Base-by-base conservation (phyloP, 35 echinoderm and acorn worm species). In the Ophioderma brevispina region DNA sequence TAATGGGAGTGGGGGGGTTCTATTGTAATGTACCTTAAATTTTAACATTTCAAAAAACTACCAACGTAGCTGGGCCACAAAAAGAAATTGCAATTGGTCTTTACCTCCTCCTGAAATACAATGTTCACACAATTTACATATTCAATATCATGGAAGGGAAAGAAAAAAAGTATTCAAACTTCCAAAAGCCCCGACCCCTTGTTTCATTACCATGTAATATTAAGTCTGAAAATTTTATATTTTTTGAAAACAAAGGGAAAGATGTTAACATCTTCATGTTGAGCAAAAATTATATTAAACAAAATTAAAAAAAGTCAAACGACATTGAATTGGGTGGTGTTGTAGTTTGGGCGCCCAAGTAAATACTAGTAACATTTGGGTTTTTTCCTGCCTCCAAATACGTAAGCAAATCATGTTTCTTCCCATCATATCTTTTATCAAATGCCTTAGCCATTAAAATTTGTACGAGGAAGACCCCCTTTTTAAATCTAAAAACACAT, bases 151-250 rank as follows among this genome's bases (percentile, higher is more conserved):
- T 38, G 39, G n/a, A n/a, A n/a, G n/a, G n/a, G n/a, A n/a, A 39
- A 89, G 81, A 55, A 89, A 25, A 55, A 32, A 89, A 10, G 21
- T 37, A 18, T 89, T 89, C 3, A 81, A 79, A 49, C n/a, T 89
- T 89, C 87, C 87, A 89, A 81, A 89, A 81, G 55, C 38, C 75
- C 55, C 42, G 63, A 33, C 83, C 83, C 37, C 83, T 63, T 35
- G 63, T 64, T 33, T 64, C 63, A 85, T 35, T 30, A 37, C 32
- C 55, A 49, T 56, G 28, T 84, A 49, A n/a, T n/a, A n/a, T n/a
- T n/a, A n/a, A n/a, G n/a, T n/a, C n/a, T n/a, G n/a, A n/a, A n/a
- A n/a, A n/a, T n/a, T n/a, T n/a, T n/a, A 34, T 85, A 46, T 64
- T n/a, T 59, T 85, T 85, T 85, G 64, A 63, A 85, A 64, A 46